These are phyloP conservation scores for Phoxinus phoxinus DNA, from an alignment of 2,113 vertebrate genomes.

Conservation along the genomic window DNA sequence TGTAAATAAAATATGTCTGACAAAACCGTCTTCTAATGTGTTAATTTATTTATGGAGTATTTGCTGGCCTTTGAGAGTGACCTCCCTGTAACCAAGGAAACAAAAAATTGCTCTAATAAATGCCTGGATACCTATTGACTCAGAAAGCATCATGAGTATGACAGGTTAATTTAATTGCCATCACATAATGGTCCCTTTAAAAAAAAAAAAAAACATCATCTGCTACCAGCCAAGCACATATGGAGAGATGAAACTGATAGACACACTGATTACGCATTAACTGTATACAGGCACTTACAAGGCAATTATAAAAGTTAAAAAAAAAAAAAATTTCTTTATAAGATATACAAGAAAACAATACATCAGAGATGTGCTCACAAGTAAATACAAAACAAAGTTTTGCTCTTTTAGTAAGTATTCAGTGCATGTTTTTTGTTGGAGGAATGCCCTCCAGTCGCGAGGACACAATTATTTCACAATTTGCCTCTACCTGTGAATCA, in stretches of 20 bases:
- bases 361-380: not conserved
- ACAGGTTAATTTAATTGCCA: slow-evolving; percentile 25
- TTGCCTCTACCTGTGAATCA: not conserved
- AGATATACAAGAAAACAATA: not conserved
- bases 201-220: not conserved
- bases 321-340: not conserved
- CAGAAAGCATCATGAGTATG: not conserved
- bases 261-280: not conserved
- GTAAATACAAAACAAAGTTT: not conserved
- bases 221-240: not conserved
- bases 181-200: not conserved
- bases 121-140: not conserved
- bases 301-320: no score
- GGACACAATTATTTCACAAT: slow-evolving; percentile 3
- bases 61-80: not conserved
- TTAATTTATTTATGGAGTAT: not conserved
- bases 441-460: not conserved
- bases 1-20: not conserved
- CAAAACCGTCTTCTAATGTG: slow-evolving; percentile 10
- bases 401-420: not conserved
- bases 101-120: not conserved
- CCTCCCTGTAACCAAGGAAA: slow-evolving; percentile 29
- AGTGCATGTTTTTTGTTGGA: not conserved
- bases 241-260: not conserved
- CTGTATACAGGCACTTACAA: not conserved